These are phyloP conservation scores for Harlomillsia oculata DNA, from an alignment of 1,140 invertebrate genomes.

Conservation along the genomic window DNA sequence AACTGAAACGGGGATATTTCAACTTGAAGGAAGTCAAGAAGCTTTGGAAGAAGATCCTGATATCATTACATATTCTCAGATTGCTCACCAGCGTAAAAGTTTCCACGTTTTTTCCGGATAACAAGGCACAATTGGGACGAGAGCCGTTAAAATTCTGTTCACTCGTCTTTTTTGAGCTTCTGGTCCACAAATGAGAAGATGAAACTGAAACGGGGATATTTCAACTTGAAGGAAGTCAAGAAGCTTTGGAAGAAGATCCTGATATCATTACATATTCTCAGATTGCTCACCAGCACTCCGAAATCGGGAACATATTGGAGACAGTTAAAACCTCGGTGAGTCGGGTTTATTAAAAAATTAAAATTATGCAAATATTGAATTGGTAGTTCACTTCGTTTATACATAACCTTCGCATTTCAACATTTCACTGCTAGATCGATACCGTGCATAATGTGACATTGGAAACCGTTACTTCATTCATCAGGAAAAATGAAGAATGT, in stretches of 20 bases:
- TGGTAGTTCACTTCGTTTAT: background rate
- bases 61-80: constrained; percentile 24
- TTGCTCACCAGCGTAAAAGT: no score
- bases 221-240: constrained; percentile 1
- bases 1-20: background rate
- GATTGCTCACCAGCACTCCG: constrained; percentile 33
- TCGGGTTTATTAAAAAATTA: background rate
- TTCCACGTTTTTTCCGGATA: no score
- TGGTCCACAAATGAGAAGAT: constrained; percentile 29
- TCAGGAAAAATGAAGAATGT: no score
- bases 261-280: constrained; percentile 25
- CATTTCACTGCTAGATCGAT: no score
- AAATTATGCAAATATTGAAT: background rate
- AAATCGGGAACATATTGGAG: constrained; percentile 29
- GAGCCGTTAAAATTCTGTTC: constrained; percentile 22
- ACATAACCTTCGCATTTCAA: no score
- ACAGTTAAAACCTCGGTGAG: constrained; percentile 17
- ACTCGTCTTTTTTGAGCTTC: constrained; percentile 21
- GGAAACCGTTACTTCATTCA: no score
- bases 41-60: constrained; percentile 19
- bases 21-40: background rate
- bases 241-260: constrained; percentile 8
- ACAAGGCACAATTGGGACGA: constrained; percentile 23
- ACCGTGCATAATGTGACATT: no score
- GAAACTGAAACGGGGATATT: constrained; percentile 3